These are phyloP conservation scores for Psettodes erumei DNA, from an alignment of 2,113 vertebrate species.

Conservation along the genomic window DNA sequence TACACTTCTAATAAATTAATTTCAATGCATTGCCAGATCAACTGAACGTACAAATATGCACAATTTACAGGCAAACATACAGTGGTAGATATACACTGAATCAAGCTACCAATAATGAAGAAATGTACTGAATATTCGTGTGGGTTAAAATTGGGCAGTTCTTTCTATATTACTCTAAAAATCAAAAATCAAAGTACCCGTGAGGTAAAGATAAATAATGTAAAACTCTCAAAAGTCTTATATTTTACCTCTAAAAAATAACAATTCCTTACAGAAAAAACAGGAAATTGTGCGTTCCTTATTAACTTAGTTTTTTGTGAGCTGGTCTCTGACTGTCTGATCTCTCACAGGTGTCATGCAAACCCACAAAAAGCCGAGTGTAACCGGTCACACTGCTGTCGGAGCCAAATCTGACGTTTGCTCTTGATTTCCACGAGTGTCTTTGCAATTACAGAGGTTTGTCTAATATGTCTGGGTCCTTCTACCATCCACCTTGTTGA, in stretches of 20 bases:
- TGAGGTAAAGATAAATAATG: too few relatives aligned
- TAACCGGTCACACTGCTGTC: background rate
- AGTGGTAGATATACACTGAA: background rate
- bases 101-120: background rate
- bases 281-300: too few relatives aligned
- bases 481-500: slow-evolving; percentile 23
- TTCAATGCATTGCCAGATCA: background rate
- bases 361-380: background rate
- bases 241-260: too few relatives aligned
- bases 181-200: too few relatives aligned
- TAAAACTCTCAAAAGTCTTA: too few relatives aligned
- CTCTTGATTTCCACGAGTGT: slow-evolving; percentile 16
- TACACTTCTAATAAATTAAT: too few relatives aligned
- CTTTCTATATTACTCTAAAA: too few relatives aligned
- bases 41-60: background rate
- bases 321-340: background rate
- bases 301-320: background rate
- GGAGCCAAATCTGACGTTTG: slow-evolving; percentile 22
- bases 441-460: slow-evolving; percentile 40
- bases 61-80: background rate
- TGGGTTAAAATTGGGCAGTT: too few relatives aligned
- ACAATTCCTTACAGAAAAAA: too few relatives aligned
- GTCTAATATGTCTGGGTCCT: slow-evolving; percentile 15
- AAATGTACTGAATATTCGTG: too few relatives aligned
- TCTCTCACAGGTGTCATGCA: slow-evolving; percentile 7